phyloP scores from a whole-genome alignment of 2,113 vertebrate genomes.

The Okapia johnstoni region DNA sequence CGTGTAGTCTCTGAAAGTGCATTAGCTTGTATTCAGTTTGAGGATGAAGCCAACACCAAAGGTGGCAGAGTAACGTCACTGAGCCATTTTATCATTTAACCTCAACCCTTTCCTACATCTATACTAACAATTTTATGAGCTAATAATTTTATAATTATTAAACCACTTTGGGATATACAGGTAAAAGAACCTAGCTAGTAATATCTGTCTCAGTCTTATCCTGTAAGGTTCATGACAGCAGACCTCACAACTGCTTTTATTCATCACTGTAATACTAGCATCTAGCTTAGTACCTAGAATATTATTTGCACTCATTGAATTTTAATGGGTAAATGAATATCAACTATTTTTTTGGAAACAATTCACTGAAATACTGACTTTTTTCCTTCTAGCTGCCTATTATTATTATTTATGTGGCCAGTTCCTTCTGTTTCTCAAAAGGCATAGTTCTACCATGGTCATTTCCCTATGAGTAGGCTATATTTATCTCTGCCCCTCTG shows the following conservation, averaged over 20 bases:
- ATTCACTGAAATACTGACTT: neutral
- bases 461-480: neutral
- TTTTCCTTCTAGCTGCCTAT: neutral
- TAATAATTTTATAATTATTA: neutral
- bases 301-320: neutral
- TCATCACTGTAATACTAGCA: neutral
- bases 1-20: neutral
- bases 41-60: neutral
- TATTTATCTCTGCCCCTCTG: neutral
- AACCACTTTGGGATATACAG: neutral
- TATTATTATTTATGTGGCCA: neutral
- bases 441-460: neutral
- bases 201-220: neutral
- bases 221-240: accelerated
- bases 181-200: neutral
- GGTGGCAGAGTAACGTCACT: neutral
- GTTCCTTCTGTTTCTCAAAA: neutral
- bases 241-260: neutral
- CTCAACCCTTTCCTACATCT: neutral
- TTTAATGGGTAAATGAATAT: neutral
- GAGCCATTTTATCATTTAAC: neutral
- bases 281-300: neutral
- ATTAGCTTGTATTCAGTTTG: neutral
- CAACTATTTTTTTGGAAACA: neutral
- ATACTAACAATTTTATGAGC: neutral